Conservation (phyloP, 2,797 vertebrate species). For the Sebastes taczanowskii region DNA sequence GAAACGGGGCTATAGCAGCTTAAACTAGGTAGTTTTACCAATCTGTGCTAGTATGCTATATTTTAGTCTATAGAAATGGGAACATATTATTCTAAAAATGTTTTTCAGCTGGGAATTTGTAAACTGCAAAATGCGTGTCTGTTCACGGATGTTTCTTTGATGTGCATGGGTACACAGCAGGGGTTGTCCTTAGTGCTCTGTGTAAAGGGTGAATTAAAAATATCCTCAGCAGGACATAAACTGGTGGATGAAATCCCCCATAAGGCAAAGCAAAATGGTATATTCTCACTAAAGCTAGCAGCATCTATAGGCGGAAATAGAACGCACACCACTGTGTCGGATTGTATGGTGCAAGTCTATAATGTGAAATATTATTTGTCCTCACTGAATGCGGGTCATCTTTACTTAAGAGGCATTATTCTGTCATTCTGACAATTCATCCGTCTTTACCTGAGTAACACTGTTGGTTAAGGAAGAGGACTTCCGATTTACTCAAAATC, state of each 20-base stretch:
- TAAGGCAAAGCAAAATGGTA: neutral
- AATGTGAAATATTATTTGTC: neutral
- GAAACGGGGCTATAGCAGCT: neutral
- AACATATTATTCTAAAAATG: neutral
- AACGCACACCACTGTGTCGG: neutral
- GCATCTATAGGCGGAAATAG: neutral
- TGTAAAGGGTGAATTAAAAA: conserved; percentile 4
- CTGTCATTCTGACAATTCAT: neutral
- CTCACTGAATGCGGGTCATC: neutral
- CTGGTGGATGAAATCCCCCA: neutral
- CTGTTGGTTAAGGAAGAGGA: neutral
- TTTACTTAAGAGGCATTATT: neutral
- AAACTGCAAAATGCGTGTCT: neutral
- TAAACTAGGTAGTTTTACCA: neutral
- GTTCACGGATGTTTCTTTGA: conserved; percentile 17
- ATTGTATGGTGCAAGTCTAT: neutral
- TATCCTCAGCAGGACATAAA: conserved; percentile 24
- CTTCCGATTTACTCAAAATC: neutral
- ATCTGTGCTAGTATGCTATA: neutral
- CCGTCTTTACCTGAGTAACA: neutral
- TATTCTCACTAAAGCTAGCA: neutral
- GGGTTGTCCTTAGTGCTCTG: neutral
- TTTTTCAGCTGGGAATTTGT: conserved; percentile 1
- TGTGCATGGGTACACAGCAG: neutral
- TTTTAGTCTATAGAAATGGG: neutral